Evolutionary conservation across 2,888 invertebrate species (phyloP), one percentile per base, ranked within the genome.

Genomic region (Perizoma affinitatum): DNA sequence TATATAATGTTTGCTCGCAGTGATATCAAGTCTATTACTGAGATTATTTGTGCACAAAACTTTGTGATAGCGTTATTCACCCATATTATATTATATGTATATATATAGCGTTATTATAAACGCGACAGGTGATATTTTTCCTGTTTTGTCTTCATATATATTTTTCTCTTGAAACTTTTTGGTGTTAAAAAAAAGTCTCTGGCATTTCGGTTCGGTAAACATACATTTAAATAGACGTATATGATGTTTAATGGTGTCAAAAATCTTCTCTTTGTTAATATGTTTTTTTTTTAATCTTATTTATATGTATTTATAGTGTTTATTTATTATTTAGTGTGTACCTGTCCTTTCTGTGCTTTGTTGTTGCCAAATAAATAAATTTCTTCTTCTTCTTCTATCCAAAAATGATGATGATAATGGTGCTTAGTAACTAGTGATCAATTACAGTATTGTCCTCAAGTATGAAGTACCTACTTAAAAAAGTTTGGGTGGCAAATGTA

Each of bases 121-220:
- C 61, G 68, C 75, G 82, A 79, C 80, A 83, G 77, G 75, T 82
- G 83, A 80, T 75, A 60, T 58, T 56, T 63, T 50, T 69, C 61
- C 47, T 49, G 10, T 49, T 68, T 66, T 52, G 56, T 55, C 59
- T 52, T 61, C 58, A 42, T 49, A 51, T 61, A 22, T 53, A 35
- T 51, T 52, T 48, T 48, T 38, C 44, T 62, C 47, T 41, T 53
- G 58, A 62, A 63, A 63, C 63, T 70, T 65, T 66, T 68, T 63
- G 65, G 65, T 60, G 67, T 61, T 67, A 64, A 67, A 61, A 61
- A 65, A 67, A 67, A 67, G 66, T 68, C 65, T 68, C 65, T 68
- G 66, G 58, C 68, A 63, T 60, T 61, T 61, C 61, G 63, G 65
- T 54, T n/a, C n/a, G n/a, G n/a, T n/a, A n/a, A n/a, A 68, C 68